Evolutionary conservation across 2,797 vertebrate genomes (phyloP).

Genomic region (Sebastes trivittatus): DNA sequence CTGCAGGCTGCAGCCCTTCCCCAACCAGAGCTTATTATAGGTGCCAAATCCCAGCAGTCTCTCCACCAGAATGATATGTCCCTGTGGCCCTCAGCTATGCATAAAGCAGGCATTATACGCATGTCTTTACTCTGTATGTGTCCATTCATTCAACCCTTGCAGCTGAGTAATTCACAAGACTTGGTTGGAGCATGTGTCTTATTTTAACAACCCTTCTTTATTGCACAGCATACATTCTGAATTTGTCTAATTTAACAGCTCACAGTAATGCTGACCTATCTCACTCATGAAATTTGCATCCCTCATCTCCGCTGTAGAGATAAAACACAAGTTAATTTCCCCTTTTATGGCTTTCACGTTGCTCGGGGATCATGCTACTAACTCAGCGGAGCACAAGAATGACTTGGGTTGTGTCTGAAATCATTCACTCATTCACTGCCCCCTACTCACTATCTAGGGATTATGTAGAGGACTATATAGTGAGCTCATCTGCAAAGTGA

Average conservation of each 20-base stretch:
- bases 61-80: conserved; percentile 1
- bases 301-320: background rate
- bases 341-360: background rate
- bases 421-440: too few relatives aligned
- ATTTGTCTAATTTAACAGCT: conserved; percentile 1
- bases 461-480: too few relatives aligned
- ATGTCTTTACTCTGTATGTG: background rate
- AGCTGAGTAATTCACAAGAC: background rate
- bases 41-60: conserved; percentile 12
- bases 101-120: conserved; percentile 5
- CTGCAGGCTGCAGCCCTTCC: conserved; percentile 24
- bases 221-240: background rate
- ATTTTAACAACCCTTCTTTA: background rate
- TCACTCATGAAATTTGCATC: conserved; percentile 14
- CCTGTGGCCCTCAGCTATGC: background rate
- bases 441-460: too few relatives aligned
- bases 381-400: background rate
- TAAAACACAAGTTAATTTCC: conserved; percentile 7
- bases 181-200: background rate
- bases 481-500: too few relatives aligned
- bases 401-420: background rate
- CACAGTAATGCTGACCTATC: conserved; percentile 10
- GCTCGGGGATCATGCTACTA: background rate
- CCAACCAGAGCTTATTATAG: conserved; percentile 42
- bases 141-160: background rate